Conservation (phyloP, 2,888 invertebrate genomes). For the Euproctis similis region DNA sequence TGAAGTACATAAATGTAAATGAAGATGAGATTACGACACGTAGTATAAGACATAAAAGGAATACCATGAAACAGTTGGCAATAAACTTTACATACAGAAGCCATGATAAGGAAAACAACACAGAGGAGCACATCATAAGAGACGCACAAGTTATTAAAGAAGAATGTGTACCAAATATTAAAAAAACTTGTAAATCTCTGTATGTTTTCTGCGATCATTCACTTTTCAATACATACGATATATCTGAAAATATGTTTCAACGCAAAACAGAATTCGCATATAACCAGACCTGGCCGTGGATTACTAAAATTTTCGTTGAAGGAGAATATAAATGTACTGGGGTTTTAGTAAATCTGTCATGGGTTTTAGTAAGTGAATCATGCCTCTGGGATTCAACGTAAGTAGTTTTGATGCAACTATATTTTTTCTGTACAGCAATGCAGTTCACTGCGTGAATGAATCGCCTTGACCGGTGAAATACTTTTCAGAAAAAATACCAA, state of each 20-base stretch:
- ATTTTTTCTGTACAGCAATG: no score
- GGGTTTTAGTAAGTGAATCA: constrained; percentile 78
- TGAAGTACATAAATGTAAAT: constrained; percentile 56
- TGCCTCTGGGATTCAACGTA: constrained; percentile 67
- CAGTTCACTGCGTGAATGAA: no score
- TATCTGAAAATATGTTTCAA: constrained; percentile 32
- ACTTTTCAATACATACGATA: constrained; percentile 49
- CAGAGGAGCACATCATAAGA: constrained; percentile 40
- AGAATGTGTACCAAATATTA: constrained; percentile 60
- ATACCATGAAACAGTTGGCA: constrained; percentile 28
- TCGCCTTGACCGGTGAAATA: no score
- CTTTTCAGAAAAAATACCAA: no score
- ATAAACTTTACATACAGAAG: constrained; percentile 47
- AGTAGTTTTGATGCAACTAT: constrained; percentile 32
- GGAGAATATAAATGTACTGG: constrained; percentile 83
- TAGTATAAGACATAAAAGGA: constrained; percentile 34
- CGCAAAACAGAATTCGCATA: constrained; percentile 24
- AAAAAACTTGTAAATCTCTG: constrained; percentile 69
- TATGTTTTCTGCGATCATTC: constrained; percentile 72
- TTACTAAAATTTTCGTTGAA: constrained; percentile 81
- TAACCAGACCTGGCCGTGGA: constrained; percentile 79
- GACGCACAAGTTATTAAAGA: constrained; percentile 58
- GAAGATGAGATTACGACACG: constrained; percentile 32
- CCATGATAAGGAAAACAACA: constrained; percentile 23
- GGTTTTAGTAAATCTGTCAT: constrained; percentile 78